Percentiles rank a stretch among this genome's conserved stretches.
These are phyloP conservation scores for Musca vetustissima DNA, from an alignment of 1,140 invertebrate genomes.

Conservation along the genomic window DNA sequence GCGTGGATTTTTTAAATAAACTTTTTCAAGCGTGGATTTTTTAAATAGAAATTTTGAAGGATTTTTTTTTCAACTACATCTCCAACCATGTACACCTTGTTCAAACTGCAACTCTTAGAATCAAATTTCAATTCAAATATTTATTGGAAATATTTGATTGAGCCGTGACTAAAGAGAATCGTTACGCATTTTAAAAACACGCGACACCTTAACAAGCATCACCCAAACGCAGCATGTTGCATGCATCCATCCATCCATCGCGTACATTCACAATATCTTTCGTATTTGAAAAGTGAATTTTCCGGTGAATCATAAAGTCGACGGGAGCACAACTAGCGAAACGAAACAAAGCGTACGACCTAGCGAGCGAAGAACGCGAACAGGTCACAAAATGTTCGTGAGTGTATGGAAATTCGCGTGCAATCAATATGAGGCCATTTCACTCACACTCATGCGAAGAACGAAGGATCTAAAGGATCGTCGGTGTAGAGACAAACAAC, in stretches of 20 bases:
- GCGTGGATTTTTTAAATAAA: no score
- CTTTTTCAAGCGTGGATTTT: no score
- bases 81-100: no score
- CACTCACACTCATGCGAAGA: neutral
- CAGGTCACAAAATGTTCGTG: constrained; percentile 1
- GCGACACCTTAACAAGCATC: constrained; percentile 19
- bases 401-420: constrained; percentile 2
- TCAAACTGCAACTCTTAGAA: no score
- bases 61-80: no score
- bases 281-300: constrained; percentile 35
- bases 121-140: neutral
- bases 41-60: no score
- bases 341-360: neutral
- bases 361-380: constrained; percentile 8
- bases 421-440: neutral
- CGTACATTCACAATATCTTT: constrained; percentile 38
- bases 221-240: constrained; percentile 31
- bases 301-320: constrained; percentile 18
- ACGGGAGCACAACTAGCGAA: constrained; percentile 3
- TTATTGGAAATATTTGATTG: neutral
- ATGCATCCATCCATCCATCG: no score
- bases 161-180: constrained; percentile 5
- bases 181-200: constrained; percentile 39
- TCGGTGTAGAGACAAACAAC: neutral
- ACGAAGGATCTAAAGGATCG: neutral